A percentile compares a stretch with the other conserved stretches of the same genome.
These are phyloP conservation scores for Pangasius macronema DNA, from an alignment of 2,797 vertebrate genomes.

Conservation along the genomic window DNA sequence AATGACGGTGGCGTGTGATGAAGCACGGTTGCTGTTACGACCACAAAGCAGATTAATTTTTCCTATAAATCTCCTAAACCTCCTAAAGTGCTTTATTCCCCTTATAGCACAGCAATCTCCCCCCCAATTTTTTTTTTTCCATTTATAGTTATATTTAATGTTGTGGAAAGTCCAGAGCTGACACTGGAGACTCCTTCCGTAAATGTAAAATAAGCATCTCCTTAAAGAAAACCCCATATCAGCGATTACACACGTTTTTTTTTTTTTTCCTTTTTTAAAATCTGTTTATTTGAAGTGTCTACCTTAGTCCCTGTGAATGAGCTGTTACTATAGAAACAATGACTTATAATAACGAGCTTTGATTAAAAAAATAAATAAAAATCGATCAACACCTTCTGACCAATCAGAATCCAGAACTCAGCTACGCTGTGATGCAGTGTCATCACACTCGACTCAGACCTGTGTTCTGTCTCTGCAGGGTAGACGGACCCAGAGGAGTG, in stretches of 20 bases:
- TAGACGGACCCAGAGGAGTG: not conserved
- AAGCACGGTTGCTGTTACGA: not conserved
- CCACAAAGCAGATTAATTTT: not conserved
- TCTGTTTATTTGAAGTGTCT: not conserved
- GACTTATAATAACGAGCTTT: not conserved
- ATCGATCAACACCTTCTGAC: not conserved
- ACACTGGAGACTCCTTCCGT: constrained; percentile 1
- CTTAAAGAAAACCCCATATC: not conserved
- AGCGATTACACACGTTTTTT: not conserved
- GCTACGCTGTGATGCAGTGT: not conserved
- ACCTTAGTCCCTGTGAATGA: not conserved
- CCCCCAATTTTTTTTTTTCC: too few species aligned
- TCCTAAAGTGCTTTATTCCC: not conserved
- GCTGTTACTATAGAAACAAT: not conserved
- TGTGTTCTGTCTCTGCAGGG: too few species aligned
- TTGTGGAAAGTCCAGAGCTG: not conserved
- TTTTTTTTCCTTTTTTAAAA: too few species aligned
- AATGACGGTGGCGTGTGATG: not conserved
- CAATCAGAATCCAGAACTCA: constrained; percentile 9
- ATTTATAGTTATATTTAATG: not conserved
- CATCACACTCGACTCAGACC: too few species aligned
- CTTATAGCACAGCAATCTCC: not conserved
- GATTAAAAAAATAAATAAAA: not conserved
- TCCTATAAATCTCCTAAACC: too few species aligned
- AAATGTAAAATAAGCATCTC: not conserved